phyloP scores from a whole-genome alignment of 2,113 vertebrate genomes.

The Thunnus maccoyii region DNA sequence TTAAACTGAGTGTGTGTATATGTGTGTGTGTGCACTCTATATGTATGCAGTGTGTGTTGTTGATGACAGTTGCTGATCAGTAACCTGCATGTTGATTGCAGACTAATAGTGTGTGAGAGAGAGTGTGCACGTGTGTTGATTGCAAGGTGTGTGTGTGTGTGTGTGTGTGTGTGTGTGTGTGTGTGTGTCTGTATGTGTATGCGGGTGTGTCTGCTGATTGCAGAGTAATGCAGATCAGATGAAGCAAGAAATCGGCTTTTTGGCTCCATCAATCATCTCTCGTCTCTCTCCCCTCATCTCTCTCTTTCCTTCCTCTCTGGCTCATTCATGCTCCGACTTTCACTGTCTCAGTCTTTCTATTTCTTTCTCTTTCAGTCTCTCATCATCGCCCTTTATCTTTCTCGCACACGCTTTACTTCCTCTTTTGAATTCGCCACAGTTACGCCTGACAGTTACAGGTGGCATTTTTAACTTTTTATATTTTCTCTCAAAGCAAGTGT shows the following conservation, averaged over 20 bases:
- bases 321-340: slow-evolving; percentile 51
- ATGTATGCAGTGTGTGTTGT: slow-evolving; percentile 45
- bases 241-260: slow-evolving; percentile 83
- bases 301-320: slow-evolving; percentile 34
- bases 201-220: slow-evolving; percentile 71
- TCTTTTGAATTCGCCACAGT: slow-evolving; percentile 53
- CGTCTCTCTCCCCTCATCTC: slow-evolving; percentile 27
- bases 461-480: slow-evolving; percentile 58
- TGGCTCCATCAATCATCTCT: slow-evolving; percentile 82
- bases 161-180: slow-evolving; percentile 32
- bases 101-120: slow-evolving; percentile 43
- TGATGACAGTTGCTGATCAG: slow-evolving; percentile 70
- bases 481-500: slow-evolving; percentile 17
- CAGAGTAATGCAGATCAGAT: slow-evolving; percentile 83
- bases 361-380: slow-evolving; percentile 29
- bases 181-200: slow-evolving; percentile 19
- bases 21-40: slow-evolving; percentile 20
- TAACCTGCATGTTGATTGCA: slow-evolving; percentile 67
- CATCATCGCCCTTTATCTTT: slow-evolving; percentile 65
- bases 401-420: slow-evolving; percentile 42
- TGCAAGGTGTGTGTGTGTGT: slow-evolving; percentile 35
- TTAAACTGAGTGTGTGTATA: slow-evolving; percentile 2
- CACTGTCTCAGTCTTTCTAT: slow-evolving; percentile 9
- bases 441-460: slow-evolving; percentile 54
- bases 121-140: slow-evolving; percentile 47